These are phyloP conservation scores for Tineola bisselliella DNA, from an alignment of 2,888 invertebrate species.

Conservation along the genomic window DNA sequence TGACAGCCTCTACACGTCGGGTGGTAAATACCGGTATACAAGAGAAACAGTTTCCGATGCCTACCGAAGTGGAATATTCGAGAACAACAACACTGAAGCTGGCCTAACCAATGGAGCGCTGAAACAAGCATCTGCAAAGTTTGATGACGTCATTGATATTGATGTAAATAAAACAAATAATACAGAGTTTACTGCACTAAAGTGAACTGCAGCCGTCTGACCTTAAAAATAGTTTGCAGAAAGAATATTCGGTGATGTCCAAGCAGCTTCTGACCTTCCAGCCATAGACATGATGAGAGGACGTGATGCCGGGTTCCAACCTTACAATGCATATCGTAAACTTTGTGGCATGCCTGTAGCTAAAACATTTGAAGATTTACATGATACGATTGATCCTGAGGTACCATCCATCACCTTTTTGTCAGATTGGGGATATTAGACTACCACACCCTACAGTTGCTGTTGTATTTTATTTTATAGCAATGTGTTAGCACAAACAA, in stretches of 20 bases:
- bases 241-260: neutral
- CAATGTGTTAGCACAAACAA: no score
- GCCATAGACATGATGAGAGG: constrained; percentile 25
- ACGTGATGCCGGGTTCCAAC: constrained; percentile 80
- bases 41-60: constrained; percentile 9
- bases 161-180: constrained; percentile 12
- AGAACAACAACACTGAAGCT: constrained; percentile 11
- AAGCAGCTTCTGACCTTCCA: constrained; percentile 8
- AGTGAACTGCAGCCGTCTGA: no score
- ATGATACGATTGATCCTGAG: constrained; percentile 14
- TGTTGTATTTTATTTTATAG: no score
- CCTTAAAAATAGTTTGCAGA: constrained; percentile 4
- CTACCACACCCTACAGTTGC: no score
- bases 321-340: constrained; percentile 82
- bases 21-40: neutral
- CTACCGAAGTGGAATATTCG: constrained; percentile 12
- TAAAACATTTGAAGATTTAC: constrained; percentile 33
- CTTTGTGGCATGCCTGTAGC: constrained; percentile 78
- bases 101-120: constrained; percentile 2
- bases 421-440: no score
- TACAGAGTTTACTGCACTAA: no score
- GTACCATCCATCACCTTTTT: neutral
- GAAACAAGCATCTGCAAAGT: constrained; percentile 7
- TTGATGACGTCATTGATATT: constrained; percentile 11
- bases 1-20: neutral